phyloP scores from a whole-genome alignment of 2,888 invertebrate genomes.

The Hypsopygia costalis region DNA sequence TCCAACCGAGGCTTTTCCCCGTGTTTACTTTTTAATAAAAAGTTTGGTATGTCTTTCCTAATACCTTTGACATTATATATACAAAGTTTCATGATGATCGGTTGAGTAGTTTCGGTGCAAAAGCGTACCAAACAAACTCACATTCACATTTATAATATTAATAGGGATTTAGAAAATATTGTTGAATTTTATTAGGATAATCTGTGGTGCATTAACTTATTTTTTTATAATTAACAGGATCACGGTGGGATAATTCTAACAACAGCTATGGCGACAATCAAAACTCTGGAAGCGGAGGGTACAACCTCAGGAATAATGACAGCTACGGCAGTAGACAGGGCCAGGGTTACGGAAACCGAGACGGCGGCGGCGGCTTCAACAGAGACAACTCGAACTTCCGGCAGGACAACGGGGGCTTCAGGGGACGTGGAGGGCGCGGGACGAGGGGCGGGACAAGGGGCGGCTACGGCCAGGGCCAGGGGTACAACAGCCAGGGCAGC shows the following conservation, averaged over 20 bases:
- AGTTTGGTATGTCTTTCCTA: too few species aligned
- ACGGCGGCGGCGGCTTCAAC: conserved; percentile 19
- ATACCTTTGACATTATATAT: too few species aligned
- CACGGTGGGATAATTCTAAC: conserved; percentile 48
- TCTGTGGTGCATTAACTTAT: too few species aligned
- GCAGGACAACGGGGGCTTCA: conserved; percentile 51
- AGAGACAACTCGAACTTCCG: conserved; percentile 25
- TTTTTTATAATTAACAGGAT: conserved; percentile 37
- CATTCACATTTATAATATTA: too few species aligned
- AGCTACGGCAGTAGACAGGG: conserved; percentile 20
- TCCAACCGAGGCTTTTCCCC: too few species aligned
- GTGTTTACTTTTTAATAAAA: too few species aligned
- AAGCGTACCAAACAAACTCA: too few species aligned
- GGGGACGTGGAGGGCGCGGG: conserved; percentile 40
- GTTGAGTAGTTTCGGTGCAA: too few species aligned
- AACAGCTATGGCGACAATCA: conserved; percentile 24
- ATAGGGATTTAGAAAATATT: too few species aligned
- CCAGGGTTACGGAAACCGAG: conserved; percentile 13
- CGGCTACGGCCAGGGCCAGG: conserved; percentile 18
- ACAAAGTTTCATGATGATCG: too few species aligned
- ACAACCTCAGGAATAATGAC: conserved; percentile 21
- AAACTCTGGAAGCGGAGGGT: conserved; percentile 30
- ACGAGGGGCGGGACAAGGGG: conserved; percentile 15
- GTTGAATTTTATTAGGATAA: too few species aligned
- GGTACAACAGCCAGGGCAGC: conserved; percentile 17